phyloP scores from a whole-genome alignment of 2,888 invertebrate species.

The Balanococcus diminutus region DNA sequence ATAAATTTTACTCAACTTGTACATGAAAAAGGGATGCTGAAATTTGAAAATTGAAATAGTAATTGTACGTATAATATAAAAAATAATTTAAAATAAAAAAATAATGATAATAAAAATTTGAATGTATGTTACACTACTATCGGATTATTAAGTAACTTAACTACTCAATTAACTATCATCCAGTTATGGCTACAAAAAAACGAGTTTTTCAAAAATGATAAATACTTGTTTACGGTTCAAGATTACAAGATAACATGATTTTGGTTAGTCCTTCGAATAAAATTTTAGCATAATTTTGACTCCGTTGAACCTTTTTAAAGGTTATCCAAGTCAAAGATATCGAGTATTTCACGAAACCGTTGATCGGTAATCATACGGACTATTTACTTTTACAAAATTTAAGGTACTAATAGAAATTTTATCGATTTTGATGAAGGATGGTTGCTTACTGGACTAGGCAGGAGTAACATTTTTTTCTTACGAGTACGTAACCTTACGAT shows the following conservation, averaged over 20 bases:
- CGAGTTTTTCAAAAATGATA: background rate
- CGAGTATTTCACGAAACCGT: background rate
- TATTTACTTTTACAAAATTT: background rate
- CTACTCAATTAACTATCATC: background rate
- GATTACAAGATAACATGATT: slow-evolving; percentile 3
- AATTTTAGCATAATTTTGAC: slow-evolving; percentile 22
- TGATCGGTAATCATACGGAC: background rate
- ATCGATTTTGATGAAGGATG: background rate
- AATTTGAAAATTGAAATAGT: too few relatives aligned
- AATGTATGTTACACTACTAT: too few relatives aligned
- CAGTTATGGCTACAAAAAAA: background rate
- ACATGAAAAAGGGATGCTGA: too few relatives aligned
- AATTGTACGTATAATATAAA: too few relatives aligned
- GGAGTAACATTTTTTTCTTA: background rate
- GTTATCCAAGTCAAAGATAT: slow-evolving; percentile 6
- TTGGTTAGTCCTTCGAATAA: background rate
- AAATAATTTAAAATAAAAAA: too few relatives aligned
- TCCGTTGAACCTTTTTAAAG: background rate
- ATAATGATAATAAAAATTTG: too few relatives aligned
- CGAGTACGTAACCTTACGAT: slow-evolving; percentile 3
- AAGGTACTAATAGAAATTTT: background rate
- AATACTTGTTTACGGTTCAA: background rate
- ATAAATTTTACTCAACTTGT: too few relatives aligned
- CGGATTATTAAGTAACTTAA: background rate
- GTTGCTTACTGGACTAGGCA: background rate